A percentile compares a stretch with the other conserved stretches of the same genome.
These are phyloP conservation scores for Brachyopa scutellaris DNA, from an alignment of 2,888 invertebrate genomes.

Conservation along the genomic window DNA sequence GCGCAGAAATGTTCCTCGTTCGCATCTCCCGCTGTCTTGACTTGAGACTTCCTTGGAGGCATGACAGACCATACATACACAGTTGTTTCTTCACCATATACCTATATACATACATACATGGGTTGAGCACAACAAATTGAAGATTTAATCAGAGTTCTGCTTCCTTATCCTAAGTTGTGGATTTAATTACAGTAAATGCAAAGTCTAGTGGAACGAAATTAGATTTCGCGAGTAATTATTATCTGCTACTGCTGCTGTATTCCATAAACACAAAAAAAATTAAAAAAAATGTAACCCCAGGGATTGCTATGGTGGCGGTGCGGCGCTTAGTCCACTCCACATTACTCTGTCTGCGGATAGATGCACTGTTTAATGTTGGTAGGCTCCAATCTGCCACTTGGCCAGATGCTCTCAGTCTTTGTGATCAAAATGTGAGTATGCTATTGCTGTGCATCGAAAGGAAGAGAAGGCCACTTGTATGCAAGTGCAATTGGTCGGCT, in stretches of 20 bases:
- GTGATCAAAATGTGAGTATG: conserved; percentile 39
- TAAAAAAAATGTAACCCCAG: conserved; percentile 9
- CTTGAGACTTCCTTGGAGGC: conserved; percentile 32
- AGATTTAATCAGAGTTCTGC: conserved; percentile 65
- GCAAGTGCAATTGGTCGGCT: conserved; percentile 29
- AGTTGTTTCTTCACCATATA: no score
- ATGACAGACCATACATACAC: no score
- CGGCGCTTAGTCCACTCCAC: conserved; percentile 17
- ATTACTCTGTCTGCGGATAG: conserved; percentile 45
- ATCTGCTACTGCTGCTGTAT: conserved; percentile 25
- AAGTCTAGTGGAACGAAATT: conserved; percentile 69
- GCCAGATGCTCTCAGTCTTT: conserved; percentile 63
- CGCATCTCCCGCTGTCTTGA: conserved; percentile 34
- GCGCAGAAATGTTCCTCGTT: conserved; percentile 28
- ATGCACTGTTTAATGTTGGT: conserved; percentile 32
- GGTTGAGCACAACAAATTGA: conserved; percentile 32
- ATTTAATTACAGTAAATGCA: conserved; percentile 65
- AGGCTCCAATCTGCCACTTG: conserved; percentile 64
- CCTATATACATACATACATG: no score
- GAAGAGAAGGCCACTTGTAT: conserved; percentile 11
- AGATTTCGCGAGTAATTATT: conserved; percentile 70
- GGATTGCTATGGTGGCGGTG: conserved; percentile 18
- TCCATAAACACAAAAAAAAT: conserved; percentile 1
- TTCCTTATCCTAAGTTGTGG: conserved; percentile 67
- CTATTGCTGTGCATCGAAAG: background rate